phyloP scores from a whole-genome alignment of 1,140 invertebrate species.

The Lithobius niger region DNA sequence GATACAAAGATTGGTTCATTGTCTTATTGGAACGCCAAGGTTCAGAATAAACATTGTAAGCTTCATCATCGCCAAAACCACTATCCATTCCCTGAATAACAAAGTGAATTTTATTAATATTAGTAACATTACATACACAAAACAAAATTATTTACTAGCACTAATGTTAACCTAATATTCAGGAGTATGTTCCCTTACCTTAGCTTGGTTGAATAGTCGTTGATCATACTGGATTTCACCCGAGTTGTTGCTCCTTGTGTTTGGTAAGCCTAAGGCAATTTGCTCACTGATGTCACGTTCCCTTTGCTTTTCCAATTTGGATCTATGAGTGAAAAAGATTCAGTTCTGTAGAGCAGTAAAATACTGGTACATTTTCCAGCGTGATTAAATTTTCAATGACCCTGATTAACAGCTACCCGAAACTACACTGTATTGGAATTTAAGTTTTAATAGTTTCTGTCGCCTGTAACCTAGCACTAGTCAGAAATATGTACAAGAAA shows the following conservation, averaged over 20 bases:
- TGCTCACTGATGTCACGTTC: constrained; percentile 98
- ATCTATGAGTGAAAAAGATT: constrained; percentile 36
- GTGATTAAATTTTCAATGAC: no score
- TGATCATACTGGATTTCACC: constrained; percentile 90
- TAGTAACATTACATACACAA: no score
- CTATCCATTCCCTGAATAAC: constrained; percentile 64
- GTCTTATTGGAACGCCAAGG: constrained; percentile 72
- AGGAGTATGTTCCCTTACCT: constrained; percentile 28
- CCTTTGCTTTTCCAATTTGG: constrained; percentile 73
- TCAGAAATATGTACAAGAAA: no score
- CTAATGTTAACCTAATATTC: background rate
- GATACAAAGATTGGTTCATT: constrained; percentile 78
- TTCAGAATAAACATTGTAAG: constrained; percentile 96
- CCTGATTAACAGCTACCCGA: no score
- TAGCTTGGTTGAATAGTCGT: constrained; percentile 84
- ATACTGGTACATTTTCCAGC: no score
- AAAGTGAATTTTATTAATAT: constrained; percentile 7
- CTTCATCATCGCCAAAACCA: constrained; percentile 95
- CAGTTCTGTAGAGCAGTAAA: no score
- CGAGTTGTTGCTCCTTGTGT: constrained; percentile 48
- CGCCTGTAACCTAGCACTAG: no score
- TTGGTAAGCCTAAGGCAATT: constrained; percentile 91
- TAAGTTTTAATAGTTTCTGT: no score
- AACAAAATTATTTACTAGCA: no score
- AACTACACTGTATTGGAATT: no score